Percentiles rank a stretch among this genome's conserved stretches.
These are phyloP conservation scores for Spondyliosoma cantharus DNA, from an alignment of 2,797 vertebrate species.

Conservation along the genomic window DNA sequence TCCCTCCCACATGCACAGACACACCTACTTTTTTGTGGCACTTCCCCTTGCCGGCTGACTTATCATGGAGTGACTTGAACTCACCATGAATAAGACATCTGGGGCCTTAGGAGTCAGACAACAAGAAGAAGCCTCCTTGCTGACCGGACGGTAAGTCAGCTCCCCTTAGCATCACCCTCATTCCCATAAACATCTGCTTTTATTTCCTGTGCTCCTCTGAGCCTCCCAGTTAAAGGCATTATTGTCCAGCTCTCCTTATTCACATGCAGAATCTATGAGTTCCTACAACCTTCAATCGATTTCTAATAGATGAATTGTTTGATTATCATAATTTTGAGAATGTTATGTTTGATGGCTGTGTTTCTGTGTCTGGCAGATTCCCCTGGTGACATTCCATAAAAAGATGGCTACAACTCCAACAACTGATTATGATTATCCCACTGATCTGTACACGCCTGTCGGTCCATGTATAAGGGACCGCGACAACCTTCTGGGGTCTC, in stretches of 20 bases:
- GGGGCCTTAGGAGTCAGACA: slow-evolving; percentile 15
- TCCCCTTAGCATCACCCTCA: slow-evolving; percentile 3
- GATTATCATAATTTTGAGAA: background rate
- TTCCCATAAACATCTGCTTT: slow-evolving; percentile 21
- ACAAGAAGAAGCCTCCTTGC: slow-evolving; percentile 10
- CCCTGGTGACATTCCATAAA: background rate
- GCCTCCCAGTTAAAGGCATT: background rate
- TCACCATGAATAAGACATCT: slow-evolving; percentile 43
- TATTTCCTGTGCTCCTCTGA: background rate
- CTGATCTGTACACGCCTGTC: accelerated
- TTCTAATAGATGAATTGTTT: background rate
- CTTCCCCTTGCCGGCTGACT: slow-evolving; percentile 43
- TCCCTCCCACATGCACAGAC: slow-evolving; percentile 8
- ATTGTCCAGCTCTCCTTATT: background rate
- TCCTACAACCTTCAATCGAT: background rate
- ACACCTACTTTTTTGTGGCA: background rate
- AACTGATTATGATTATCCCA: background rate
- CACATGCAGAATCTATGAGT: background rate
- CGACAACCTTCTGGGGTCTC: slow-evolving; percentile 57
- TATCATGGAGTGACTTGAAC: slow-evolving; percentile 41
- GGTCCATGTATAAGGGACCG: background rate
- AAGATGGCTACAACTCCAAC: slow-evolving; percentile 13
- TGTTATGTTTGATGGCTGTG: background rate
- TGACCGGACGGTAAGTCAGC: slow-evolving; percentile 43
- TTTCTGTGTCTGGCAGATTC: slow-evolving; percentile 33